Evolutionary conservation across 2,797 vertebrate genomes (phyloP).

Genomic region (Coendou prehensilis): DNA sequence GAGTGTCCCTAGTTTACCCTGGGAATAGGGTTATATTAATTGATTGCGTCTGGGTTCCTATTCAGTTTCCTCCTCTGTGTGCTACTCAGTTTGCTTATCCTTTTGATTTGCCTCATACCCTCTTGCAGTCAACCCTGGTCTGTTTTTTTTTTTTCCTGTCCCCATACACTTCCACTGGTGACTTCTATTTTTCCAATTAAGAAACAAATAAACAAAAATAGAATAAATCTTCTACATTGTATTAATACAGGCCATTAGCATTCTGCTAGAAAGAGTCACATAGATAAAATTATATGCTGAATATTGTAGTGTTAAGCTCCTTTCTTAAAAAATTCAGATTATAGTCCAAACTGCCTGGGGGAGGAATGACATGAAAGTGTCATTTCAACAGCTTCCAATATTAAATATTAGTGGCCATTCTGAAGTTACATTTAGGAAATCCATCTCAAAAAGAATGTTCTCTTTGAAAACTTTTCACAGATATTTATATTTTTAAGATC

Average conservation of each 20-base stretch:
- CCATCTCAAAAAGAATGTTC: not conserved
- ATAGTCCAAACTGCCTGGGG: not conserved
- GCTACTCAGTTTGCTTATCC: not conserved
- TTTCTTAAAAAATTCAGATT: not conserved
- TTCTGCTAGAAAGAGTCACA: not conserved
- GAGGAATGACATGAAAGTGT: not conserved
- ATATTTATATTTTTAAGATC: not conserved
- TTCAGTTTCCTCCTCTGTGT: not conserved
- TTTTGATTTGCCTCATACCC: not conserved
- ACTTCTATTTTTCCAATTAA: not conserved
- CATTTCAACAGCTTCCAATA: not conserved
- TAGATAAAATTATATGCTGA: not conserved
- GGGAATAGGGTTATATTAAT: not conserved
- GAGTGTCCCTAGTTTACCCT: not conserved
- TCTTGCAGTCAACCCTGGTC: not conserved
- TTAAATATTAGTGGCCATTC: not conserved
- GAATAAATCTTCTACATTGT: not conserved
- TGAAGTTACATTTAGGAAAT: constrained; percentile 13
- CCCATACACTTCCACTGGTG: not conserved
- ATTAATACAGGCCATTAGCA: not conserved
- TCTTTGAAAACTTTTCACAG: not conserved
- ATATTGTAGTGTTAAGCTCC: not conserved
- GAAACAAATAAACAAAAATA: not conserved
- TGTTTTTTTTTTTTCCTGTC: not conserved
- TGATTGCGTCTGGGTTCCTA: not conserved